These are phyloP conservation scores for Apteryx owenii DNA, from an alignment of 2,113 vertebrate genomes.

Conservation along the genomic window DNA sequence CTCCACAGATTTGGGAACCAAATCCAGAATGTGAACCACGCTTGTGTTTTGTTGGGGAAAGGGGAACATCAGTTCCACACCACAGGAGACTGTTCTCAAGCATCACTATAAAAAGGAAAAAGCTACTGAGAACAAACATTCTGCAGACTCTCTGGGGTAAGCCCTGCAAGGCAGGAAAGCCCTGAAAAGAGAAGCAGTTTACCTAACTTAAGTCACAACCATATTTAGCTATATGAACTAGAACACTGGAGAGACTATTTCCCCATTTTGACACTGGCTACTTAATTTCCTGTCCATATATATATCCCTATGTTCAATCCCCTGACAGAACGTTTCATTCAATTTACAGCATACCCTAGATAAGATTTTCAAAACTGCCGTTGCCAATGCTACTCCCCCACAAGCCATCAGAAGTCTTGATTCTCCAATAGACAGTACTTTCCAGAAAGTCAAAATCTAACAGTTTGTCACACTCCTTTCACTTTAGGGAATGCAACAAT, in stretches of 20 bases:
- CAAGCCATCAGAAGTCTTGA: neutral
- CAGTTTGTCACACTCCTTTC: neutral
- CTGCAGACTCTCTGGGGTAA: neutral
- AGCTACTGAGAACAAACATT: neutral
- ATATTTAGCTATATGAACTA: neutral
- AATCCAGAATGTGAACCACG: neutral
- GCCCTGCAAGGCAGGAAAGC: neutral
- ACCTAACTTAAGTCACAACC: neutral
- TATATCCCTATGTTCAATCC: no score
- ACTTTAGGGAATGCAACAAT: neutral
- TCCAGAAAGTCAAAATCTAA: neutral
- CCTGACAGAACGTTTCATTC: neutral
- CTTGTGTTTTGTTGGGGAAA: neutral
- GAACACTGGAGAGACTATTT: neutral
- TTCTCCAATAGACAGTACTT: neutral
- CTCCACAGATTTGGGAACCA: neutral
- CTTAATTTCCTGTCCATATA: neutral
- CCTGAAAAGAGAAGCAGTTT: neutral
- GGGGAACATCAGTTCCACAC: neutral
- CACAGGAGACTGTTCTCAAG: neutral
- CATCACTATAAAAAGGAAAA: neutral
- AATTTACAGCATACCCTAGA: neutral
- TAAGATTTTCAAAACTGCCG: neutral
- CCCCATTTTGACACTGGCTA: neutral
- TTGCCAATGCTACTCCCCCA: neutral